Conservation (phyloP, 2,113 vertebrate species). For the Pseudonaja textilis region DNA sequence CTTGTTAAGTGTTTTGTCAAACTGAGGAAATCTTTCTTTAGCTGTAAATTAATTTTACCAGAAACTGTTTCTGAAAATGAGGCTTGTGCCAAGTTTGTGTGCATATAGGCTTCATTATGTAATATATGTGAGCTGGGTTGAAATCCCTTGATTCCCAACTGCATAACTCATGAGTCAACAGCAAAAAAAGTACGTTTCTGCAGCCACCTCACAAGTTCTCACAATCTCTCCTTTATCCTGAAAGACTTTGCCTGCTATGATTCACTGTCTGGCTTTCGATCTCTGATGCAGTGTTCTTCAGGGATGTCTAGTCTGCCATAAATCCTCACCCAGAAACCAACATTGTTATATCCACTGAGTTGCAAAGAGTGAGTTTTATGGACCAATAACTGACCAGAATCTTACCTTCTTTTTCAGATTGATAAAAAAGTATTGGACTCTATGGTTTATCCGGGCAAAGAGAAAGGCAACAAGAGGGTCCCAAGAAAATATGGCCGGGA, state of each 20-base stretch:
- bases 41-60: not conserved
- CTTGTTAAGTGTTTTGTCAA: not conserved
- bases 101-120: not conserved
- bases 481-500: fast-evolving
- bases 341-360: not conserved
- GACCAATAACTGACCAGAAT: not conserved
- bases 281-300: not conserved
- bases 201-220: not conserved
- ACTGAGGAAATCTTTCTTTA: not conserved
- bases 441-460: not conserved
- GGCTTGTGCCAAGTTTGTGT: not conserved
- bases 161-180: not conserved
- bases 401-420: not conserved
- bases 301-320: not conserved
- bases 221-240: not conserved
- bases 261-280: not conserved
- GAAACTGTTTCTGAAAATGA: not conserved
- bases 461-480: not conserved
- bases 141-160: not conserved
- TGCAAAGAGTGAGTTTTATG: not conserved
- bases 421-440: not conserved
- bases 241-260: not conserved
- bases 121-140: not conserved
- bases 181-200: not conserved
- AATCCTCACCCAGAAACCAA: not conserved